Percentiles rank a stretch among this genome's conserved stretches.
These are phyloP conservation scores for Pecten maximus DNA, from an alignment of 2,888 invertebrate species.

Conservation along the genomic window DNA sequence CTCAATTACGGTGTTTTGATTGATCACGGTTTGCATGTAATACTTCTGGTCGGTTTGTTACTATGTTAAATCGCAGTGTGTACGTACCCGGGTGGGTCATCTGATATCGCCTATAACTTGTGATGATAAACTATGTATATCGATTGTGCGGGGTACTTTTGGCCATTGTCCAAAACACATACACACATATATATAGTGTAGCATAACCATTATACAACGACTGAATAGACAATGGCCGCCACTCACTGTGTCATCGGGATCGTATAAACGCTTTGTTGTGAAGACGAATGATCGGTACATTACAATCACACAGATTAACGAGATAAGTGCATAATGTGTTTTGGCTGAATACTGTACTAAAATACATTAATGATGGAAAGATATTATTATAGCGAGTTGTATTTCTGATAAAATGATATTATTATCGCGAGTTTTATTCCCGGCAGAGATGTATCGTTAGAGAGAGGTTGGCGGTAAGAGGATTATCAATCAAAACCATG, in stretches of 20 bases:
- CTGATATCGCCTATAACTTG: background rate
- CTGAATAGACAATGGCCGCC: background rate
- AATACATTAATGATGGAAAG: background rate
- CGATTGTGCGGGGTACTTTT: background rate
- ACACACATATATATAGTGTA: background rate
- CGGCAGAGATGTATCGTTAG: background rate
- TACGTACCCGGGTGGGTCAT: background rate
- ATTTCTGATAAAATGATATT: background rate
- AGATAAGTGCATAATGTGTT: conserved; percentile 22
- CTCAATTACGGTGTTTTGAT: background rate
- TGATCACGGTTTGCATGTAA: background rate
- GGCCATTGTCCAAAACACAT: background rate
- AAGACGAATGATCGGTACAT: background rate
- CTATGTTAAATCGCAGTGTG: background rate
- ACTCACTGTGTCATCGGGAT: background rate
- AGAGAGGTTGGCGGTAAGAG: background rate
- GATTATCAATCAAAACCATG: background rate
- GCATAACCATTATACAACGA: background rate
- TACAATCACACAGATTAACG: conserved; percentile 18
- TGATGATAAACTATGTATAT: background rate
- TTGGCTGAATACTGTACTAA: background rate
- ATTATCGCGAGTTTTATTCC: background rate
- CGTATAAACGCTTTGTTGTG: background rate
- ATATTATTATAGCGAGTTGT: background rate
- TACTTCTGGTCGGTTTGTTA: background rate